Evolutionary conservation across 2,113 vertebrate species (phyloP).

Genomic region (Phodopus roborovskii): DNA sequence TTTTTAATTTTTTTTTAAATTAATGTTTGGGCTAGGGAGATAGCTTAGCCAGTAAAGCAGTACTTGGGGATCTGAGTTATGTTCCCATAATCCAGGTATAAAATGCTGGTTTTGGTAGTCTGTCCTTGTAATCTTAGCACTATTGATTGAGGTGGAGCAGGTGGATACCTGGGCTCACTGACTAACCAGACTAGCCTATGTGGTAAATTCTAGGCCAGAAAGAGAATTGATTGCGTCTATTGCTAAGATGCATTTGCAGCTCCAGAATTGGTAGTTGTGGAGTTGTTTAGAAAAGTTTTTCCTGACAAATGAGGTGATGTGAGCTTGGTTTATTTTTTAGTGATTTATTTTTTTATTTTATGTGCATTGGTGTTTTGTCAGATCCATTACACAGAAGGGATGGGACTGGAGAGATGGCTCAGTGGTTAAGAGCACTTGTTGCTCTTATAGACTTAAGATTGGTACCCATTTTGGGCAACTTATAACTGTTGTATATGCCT

Average conservation of each 20-base stretch:
- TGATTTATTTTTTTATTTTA: too few species aligned
- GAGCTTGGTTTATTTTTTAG: neutral
- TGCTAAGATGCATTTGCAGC: neutral
- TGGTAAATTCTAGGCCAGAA: neutral
- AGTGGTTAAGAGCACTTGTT: neutral
- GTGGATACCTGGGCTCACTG: neutral
- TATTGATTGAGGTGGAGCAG: neutral
- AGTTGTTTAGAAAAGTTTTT: neutral
- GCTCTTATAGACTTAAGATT: neutral
- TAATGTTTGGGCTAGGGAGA: neutral
- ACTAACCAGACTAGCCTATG: neutral
- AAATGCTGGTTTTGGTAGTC: neutral
- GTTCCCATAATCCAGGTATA: neutral
- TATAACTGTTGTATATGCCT: neutral
- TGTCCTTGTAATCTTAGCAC: neutral
- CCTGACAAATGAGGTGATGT: neutral
- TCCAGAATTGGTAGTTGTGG: neutral
- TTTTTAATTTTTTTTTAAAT: neutral
- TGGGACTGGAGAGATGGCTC: neutral
- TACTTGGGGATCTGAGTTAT: neutral
- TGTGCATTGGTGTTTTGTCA: too few species aligned
- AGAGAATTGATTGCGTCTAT: neutral
- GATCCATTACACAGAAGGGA: neutral
- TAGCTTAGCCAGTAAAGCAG: neutral
- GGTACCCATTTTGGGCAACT: neutral